phyloP scores from a whole-genome alignment of 2,888 invertebrate species.

The Neocrepidodera transversa region DNA sequence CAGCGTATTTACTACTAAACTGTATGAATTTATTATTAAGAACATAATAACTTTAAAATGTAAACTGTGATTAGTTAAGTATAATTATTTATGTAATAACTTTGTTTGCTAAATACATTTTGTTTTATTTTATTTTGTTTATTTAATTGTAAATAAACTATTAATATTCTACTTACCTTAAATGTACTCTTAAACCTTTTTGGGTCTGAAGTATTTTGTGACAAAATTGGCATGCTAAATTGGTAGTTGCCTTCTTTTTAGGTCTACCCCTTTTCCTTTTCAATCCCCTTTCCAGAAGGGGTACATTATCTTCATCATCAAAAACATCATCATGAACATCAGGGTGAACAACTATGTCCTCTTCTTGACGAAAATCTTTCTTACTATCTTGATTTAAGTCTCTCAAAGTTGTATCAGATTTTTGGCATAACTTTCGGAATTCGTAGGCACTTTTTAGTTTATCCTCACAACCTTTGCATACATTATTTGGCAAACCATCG shows the following conservation, averaged over 20 bases:
- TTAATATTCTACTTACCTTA: conserved; percentile 31
- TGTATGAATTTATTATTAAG: too few species aligned
- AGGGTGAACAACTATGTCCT: conserved; percentile 49
- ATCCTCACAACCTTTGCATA: conserved; percentile 56
- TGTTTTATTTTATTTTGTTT: too few species aligned
- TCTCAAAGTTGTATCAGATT: conserved; percentile 55
- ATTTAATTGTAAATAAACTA: too few species aligned
- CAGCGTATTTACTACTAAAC: too few species aligned
- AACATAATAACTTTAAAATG: too few species aligned
- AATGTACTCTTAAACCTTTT: conserved; percentile 55
- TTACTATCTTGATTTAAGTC: conserved; percentile 45
- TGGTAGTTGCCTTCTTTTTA: conserved; percentile 38
- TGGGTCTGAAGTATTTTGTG: conserved; percentile 52
- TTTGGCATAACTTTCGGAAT: conserved; percentile 59
- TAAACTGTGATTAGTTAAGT: too few species aligned
- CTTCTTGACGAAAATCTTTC: conserved; percentile 39
- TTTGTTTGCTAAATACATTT: too few species aligned
- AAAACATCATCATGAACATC: conserved; percentile 44
- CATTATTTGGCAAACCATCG: conserved; percentile 56
- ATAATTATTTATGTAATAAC: too few species aligned
- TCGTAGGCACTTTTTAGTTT: conserved; percentile 57
- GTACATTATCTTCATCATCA: conserved; percentile 47
- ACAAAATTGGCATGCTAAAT: conserved; percentile 54
- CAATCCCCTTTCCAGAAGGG: conserved; percentile 36
- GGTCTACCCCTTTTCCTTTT: conserved; percentile 42